Evolutionary conservation across 2,113 vertebrate genomes (phyloP), one percentile per base, ranked within the genome.

Genomic region (Potamarius usumacintae): DNA sequence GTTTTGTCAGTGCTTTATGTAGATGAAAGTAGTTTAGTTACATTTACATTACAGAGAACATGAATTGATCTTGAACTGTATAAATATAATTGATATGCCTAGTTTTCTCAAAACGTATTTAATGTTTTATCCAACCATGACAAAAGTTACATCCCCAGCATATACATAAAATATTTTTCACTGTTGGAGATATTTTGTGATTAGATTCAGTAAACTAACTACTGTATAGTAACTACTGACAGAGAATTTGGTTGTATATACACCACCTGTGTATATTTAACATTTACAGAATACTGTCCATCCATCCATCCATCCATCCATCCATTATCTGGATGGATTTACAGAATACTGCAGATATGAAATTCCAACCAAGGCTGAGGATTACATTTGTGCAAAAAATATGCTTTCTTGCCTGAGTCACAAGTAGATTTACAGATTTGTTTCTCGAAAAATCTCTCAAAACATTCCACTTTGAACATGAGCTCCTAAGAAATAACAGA

Each of bases 361-460:
- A 52, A 52, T 50, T 77, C 30, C 57, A 50, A 85, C 30, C 55
- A 48, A n/a, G 55, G 42, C n/a, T 57, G 30, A 85, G 58, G 57
- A 2, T 80, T 78, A 50, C n/a, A 42, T 69, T 80, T 53, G 62
- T 78, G 79, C 79, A 57, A 67, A 79, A 76, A 27, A 30, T 69
- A 72, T 34, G 67, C 65, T 30, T 84, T 14, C 53, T 72, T 69
- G 82, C 18, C 50, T 78, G 12, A 76, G 4, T 76, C 20, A 50
- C 18, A 53, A 53, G 9, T 53, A 7, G 10, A 10, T 67, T 71
- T 71, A 30, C 25, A 17, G 50, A n/a, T 69, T 69, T 18, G 22
- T 42, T n/a, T 52, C 12, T 67, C 15, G 22, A 25, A 63, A 6
- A 20, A 48, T 62, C 27, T 63, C 18, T 63, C 20, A 8, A 50